phyloP scores from a whole-genome alignment of 2,888 invertebrate genomes.

The Meta bourneti region DNA sequence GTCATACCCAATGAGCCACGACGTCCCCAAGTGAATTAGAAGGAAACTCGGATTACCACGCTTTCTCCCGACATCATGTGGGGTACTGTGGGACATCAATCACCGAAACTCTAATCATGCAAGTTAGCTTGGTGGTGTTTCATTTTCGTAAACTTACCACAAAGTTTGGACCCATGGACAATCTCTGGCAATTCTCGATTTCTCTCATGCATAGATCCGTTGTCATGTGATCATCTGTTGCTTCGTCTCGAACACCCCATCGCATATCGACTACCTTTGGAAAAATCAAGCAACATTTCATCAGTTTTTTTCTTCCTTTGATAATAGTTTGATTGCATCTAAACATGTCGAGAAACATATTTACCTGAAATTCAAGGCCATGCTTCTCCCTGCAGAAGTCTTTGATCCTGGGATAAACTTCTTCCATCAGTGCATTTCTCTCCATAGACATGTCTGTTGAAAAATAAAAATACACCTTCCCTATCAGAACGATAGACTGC shows the following conservation, averaged over 20 bases:
- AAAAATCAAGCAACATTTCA: not conserved
- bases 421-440: constrained; percentile 97
- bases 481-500: too few species aligned
- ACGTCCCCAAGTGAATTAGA: not conserved
- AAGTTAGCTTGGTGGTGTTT: too few species aligned
- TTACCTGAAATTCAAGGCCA: constrained; percentile 97
- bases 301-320: not conserved
- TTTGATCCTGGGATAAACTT: constrained; percentile 97
- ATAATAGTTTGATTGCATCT: not conserved
- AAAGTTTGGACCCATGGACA: constrained; percentile 99
- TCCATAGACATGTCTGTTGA: constrained; percentile 96
- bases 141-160: constrained; percentile 84
- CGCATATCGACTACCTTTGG: constrained; percentile 95
- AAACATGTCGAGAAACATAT: not conserved
- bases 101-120: too few species aligned
- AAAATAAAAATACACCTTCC: not conserved
- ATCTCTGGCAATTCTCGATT: constrained; percentile 97
- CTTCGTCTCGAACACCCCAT: constrained; percentile 98
- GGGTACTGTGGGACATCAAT: too few species aligned
- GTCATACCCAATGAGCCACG: too few species aligned
- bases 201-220: constrained; percentile 98
- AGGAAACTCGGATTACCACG: not conserved
- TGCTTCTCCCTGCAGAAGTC: constrained; percentile 98
- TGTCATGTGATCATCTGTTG: constrained; percentile 99
- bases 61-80: not conserved